Evolutionary conservation across 2,113 vertebrate species (phyloP), one percentile per base, ranked within the genome.

Genomic region (Cisticola juncidis): DNA sequence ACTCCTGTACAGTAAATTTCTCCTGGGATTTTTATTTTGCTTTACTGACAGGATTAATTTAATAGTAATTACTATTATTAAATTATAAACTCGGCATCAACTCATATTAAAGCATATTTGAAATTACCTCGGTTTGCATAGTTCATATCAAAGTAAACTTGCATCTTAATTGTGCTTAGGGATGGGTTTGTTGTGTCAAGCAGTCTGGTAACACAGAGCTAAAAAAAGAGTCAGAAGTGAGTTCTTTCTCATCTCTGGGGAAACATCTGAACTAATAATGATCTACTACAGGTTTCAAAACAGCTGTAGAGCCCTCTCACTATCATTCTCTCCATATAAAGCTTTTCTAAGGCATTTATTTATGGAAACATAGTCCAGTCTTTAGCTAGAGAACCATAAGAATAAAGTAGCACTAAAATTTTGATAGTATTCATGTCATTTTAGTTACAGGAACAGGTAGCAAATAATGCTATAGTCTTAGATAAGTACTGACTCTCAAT

Each of bases 151-250:
- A 99, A 99, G 93, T 98, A 98, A 95, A 99, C 97, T 94, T 99
- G 99, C 99, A 99, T 99, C 98, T 99, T 99, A 96, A 99, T 99
- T 11, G 99, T 99, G 96, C 99, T 98, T 50, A 99, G 95, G 44
- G 99, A 98, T 20, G 98, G 98, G 87, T 98, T 99, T 96, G 96
- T 97, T 93, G 94, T 94, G 44, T 99, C 98, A 95, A 98, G 95
- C 10, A 99, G 98, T 79, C 98, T 98, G 64, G 96, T 88, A 95
- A 99, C 96, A 96, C 98, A 99, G 69, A 99, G 91, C 99, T 99
- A 93, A 48, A 95, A 97, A 88, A 92, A 96, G 83, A 97, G n/a
- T 71, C n/a, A 28, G 25, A 47, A 85, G 54, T 90, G 28, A 95
- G 57, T 79, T 38, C 19, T 29, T 96, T 90, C 61, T 87, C 61